Evolutionary conservation across 2,888 invertebrate genomes (phyloP).

Genomic region (Trilocha varians): DNA sequence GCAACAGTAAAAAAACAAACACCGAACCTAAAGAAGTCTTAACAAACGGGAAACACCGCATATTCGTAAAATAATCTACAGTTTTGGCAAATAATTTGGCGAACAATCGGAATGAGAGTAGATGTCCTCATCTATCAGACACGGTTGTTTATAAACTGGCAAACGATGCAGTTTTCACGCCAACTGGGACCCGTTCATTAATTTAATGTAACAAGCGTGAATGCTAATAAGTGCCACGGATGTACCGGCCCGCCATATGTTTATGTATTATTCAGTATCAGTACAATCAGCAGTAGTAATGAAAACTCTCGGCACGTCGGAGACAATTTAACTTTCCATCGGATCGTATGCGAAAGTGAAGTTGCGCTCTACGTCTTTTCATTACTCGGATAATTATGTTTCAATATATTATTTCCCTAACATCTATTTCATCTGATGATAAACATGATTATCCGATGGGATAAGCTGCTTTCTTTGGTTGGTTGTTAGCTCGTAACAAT

Average conservation of each 20-base stretch:
- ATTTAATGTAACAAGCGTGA: conserved; percentile 30
- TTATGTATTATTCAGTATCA: conserved; percentile 3
- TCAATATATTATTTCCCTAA: neutral
- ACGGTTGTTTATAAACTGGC: conserved; percentile 47
- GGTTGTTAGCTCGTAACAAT: no score
- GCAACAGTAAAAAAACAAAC: no score
- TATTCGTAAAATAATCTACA: conserved; percentile 30
- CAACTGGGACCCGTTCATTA: conserved; percentile 43
- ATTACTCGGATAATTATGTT: neutral
- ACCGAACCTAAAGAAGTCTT: no score
- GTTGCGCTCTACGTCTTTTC: neutral
- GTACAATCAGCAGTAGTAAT: neutral
- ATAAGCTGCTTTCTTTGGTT: no score
- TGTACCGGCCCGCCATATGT: neutral
- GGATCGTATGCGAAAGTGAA: conserved; percentile 14
- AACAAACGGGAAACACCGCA: conserved; percentile 49
- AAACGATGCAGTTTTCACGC: conserved; percentile 35
- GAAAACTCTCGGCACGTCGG: neutral
- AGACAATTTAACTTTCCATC: conserved; percentile 22
- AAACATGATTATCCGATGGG: no score
- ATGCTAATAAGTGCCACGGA: conserved; percentile 34
- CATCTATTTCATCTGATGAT: no score
- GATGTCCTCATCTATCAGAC: conserved; percentile 32
- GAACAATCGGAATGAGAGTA: conserved; percentile 26
- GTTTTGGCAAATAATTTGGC: conserved; percentile 31